A percentile compares a stretch with the other conserved stretches of the same genome.
phyloP scores from a whole-genome alignment of 1,140 invertebrate genomes.

The Wasmannia auropunctata region DNA sequence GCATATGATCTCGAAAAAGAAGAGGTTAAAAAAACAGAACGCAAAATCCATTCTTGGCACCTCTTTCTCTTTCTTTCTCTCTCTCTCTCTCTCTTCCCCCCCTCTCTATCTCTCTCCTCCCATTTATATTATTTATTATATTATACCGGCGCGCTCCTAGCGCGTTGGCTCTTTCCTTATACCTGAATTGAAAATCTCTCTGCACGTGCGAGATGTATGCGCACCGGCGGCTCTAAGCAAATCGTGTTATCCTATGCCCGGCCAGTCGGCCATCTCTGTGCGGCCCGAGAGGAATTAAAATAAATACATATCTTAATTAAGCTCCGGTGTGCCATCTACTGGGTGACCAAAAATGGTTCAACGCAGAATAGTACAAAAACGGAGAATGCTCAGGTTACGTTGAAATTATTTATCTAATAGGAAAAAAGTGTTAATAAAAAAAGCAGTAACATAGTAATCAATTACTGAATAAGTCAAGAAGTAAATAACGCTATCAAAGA shows the following conservation, averaged over 20 bases:
- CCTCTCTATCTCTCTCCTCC: slow-evolving; percentile 29
- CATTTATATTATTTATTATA: slow-evolving; percentile 80
- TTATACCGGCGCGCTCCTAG: slow-evolving; percentile 74
- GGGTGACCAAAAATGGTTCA: slow-evolving; percentile 65
- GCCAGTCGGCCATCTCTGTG: slow-evolving; percentile 75
- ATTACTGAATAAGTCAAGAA: not conserved
- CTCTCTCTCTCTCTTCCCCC: slow-evolving; percentile 34
- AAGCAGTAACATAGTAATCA: not conserved
- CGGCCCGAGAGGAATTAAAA: slow-evolving; percentile 82
- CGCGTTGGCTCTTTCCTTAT: slow-evolving; percentile 75
- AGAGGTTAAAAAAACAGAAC: slow-evolving; percentile 46
- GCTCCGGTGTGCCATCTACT: slow-evolving; percentile 76
- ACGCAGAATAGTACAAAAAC: not conserved
- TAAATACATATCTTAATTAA: slow-evolving; percentile 86
- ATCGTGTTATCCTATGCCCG: slow-evolving; percentile 82
- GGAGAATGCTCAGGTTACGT: not conserved
- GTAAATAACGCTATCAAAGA: not conserved
- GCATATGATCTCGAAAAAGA: slow-evolving; percentile 55
- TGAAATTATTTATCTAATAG: slow-evolving; percentile 29
- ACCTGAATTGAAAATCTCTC: slow-evolving; percentile 83
- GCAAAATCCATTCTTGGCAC: slow-evolving; percentile 58
- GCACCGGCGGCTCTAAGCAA: slow-evolving; percentile 80
- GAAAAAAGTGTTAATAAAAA: not conserved
- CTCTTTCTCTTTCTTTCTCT: not conserved
- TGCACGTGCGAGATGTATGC: slow-evolving; percentile 78